Conservation (phyloP, 2,113 vertebrate species). For the Lichenostomus cassidix region DNA sequence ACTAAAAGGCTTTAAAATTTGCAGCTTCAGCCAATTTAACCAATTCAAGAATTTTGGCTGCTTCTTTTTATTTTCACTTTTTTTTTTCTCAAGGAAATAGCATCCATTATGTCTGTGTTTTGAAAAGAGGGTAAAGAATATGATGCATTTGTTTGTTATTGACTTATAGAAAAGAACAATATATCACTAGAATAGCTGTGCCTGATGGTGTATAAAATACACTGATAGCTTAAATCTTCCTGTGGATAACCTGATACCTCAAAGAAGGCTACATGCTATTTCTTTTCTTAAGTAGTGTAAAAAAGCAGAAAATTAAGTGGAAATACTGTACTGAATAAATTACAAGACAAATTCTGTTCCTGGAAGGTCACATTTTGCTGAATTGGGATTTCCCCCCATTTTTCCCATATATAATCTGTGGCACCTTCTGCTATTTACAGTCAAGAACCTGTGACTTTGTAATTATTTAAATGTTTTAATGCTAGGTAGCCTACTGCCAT, state of each 20-base stretch:
- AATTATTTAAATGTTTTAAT: not conserved
- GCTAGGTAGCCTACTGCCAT: not conserved
- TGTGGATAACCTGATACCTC: not conserved
- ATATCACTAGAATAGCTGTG: not conserved
- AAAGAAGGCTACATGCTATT: not conserved
- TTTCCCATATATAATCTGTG: not conserved
- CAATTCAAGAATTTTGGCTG: not conserved
- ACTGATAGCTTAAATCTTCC: not conserved
- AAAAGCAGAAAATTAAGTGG: not conserved
- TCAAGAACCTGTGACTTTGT: not conserved
- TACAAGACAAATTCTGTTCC: not conserved
- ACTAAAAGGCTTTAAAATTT: not conserved
- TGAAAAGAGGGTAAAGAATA: not conserved
- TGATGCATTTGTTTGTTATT: not conserved
- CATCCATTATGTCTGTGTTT: not conserved
- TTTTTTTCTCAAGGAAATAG: not conserved
- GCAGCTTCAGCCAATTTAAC: not conserved
- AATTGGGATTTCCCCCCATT: not conserved
- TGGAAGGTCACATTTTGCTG: not conserved
- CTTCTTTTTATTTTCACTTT: not conserved
- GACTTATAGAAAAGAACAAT: not conserved
- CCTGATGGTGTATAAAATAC: not conserved
- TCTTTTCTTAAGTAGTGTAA: not conserved
- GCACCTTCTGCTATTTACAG: not conserved
- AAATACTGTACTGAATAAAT: not conserved